These are phyloP conservation scores for Molossus molossus DNA, from an alignment of 2,797 vertebrate genomes.

Conservation along the genomic window DNA sequence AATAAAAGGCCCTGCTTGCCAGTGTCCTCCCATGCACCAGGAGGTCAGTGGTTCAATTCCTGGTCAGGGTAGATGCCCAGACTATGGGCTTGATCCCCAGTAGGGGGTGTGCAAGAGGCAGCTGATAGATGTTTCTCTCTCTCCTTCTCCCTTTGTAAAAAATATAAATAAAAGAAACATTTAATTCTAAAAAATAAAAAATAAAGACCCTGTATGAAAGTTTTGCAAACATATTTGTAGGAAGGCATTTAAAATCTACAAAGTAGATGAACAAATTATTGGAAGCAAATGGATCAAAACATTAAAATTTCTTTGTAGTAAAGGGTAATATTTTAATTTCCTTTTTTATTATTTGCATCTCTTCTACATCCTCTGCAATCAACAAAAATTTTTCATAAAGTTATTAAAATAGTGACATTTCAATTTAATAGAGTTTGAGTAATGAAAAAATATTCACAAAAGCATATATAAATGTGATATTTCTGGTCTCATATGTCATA, in stretches of 20 bases:
- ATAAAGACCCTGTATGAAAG: not conserved
- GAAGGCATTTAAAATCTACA: not conserved
- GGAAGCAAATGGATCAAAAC: constrained; percentile 31
- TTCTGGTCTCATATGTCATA: not conserved
- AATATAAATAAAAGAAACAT: too few relatives aligned
- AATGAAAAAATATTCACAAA: constrained; percentile 11
- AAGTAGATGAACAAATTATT: not conserved
- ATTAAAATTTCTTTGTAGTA: constrained; percentile 53
- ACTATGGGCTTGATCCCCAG: too few relatives aligned
- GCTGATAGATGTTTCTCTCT: too few relatives aligned
- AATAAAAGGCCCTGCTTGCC: rapidly evolving
- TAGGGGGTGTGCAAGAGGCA: too few relatives aligned
- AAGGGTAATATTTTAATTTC: constrained; percentile 46
- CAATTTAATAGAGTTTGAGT: not conserved
- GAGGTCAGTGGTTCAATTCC: not conserved
- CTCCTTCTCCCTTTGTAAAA: too few relatives aligned
- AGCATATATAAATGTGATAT: not conserved
- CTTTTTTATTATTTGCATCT: not conserved
- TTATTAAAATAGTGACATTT: constrained; percentile 21
- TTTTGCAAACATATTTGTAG: not conserved
- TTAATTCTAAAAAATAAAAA: too few relatives aligned
- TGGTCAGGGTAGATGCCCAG: too few relatives aligned
- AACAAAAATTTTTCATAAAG: not conserved
- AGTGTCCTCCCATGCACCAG: not conserved
- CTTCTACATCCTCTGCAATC: not conserved